Base-by-base conservation (phyloP, 2,113 vertebrate species). In the Amazona guildingii region DNA sequence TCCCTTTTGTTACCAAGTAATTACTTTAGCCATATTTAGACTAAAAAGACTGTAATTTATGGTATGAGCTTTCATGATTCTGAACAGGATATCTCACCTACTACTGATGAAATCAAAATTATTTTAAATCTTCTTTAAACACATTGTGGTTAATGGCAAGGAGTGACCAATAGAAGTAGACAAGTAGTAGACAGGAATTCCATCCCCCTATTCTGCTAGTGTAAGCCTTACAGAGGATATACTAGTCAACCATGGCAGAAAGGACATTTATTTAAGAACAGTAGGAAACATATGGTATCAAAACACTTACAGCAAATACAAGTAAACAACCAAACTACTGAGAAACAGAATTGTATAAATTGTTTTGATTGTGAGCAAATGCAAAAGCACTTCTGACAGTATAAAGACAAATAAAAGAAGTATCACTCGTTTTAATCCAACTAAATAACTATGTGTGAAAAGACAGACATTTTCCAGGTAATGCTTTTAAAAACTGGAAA, bases 401-500 rank as follows among this genome's bases (percentile, higher is more conserved):
- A 74, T 19, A 66, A 76, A 90, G 44, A 48, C 52, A 76, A 77
- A 70, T 43, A 49, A 61, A 92, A 43, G 13, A 72, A 66, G 13
- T 69, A 44, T 18, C 2, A 2, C 23, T 89, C 37, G 76, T 70
- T 55, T 49, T 51, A 83, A 75, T 78, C n/a, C 44, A 94, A 73
- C 7, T 62, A 83, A 76, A 57, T 24, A 51, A 20, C 55, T 64
- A 52, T 0, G 2, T 48, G 44, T 67, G 57, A 75, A 33, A 66
- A 91, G 11, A 54, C 28, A 91, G 51, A 43, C 7, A 4, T 59
- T 76, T 88, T 90, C 83, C 31, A 87, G 44, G 67, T 51, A 75
- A 59, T 13, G 13, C n/a, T 64, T 76, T 83, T 59, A 78, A 88
- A 83, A 95, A 88, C 82, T 91, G 75, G 74, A 90, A 90, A 70